Conservation (phyloP, 1,140 invertebrate genomes). For the Myzus persicae region DNA sequence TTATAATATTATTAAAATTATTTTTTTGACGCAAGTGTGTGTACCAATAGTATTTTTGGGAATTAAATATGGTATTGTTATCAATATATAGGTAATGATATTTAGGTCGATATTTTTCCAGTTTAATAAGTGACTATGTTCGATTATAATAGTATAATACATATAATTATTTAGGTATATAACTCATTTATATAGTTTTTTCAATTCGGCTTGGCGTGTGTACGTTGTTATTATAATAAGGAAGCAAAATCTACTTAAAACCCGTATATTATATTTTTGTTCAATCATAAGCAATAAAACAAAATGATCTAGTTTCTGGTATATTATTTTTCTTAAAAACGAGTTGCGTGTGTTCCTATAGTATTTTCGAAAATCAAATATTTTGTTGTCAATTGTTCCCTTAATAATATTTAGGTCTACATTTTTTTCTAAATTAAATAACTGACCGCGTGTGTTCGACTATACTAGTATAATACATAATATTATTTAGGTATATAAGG, state of each 20-base stretch:
- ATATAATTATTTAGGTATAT: not conserved
- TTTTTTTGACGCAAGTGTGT: not conserved
- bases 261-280: not conserved
- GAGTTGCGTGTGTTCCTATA: not conserved
- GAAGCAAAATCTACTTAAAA: constrained; percentile 27
- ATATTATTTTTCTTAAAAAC: not conserved
- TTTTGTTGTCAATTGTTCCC: not conserved
- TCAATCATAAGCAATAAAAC: not conserved
- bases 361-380: not conserved
- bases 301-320: not conserved
- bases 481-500: not conserved
- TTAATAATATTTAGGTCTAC: not conserved
- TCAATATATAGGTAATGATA: not conserved
- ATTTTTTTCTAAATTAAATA: not conserved
- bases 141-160: not conserved
- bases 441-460: not conserved
- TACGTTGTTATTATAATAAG: constrained; percentile 19
- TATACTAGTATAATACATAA: not conserved
- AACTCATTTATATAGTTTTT: not conserved
- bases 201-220: not conserved
- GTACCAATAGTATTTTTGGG: not conserved
- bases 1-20: not conserved
- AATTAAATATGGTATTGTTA: not conserved
- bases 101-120: not conserved
- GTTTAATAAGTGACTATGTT: not conserved